Base-by-base conservation (phyloP, 2,113 vertebrate species). In the Bubo bubo region DNA sequence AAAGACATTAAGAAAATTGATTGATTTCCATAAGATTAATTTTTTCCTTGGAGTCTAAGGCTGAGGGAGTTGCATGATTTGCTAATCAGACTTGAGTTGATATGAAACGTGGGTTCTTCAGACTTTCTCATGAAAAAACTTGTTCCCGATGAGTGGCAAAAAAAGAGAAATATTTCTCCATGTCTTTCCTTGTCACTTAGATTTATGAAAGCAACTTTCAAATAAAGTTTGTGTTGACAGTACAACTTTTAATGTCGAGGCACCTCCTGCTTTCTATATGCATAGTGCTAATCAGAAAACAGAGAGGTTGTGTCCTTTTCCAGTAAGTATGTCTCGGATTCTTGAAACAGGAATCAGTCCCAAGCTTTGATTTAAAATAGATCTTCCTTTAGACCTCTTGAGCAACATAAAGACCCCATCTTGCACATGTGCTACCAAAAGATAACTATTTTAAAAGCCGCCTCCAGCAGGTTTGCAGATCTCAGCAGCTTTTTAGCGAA, bases 281-380 rank as follows among this genome's bases (percentile, higher is more conserved):
- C 19, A 21, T 14, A 66, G 34, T 8, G 15, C 35, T 68, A 81
- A 49, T 50, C 26, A 81, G 85, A 94, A 96, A 93, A 58, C 22
- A 45, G 45, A 73, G 12, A 68, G 3, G 2, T 14, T 49, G 27
- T 9, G 30, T 32, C n/a, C 53, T 64, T 95, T 96, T 94, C 87
- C 81, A 17, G 79, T 90, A 93, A 79, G 13, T 45, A 18, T 14
- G 32, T 34, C 62, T 86, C 88, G 83, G 70, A 80, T 7, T 88
- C 32, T 86, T 95, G 93, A 97, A 97, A 97, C 37, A 84, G 91
- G 67, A 97, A 96, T 70, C 32, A 50, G 63, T 77, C 20, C 13
- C 45, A 96, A 50, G 56, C 30, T 90, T 95, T 53, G 47, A 86
- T 96, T 91, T 79, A 85, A 96, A 95, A 93, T 64, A 85, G 80